Percentiles rank a stretch among this genome's conserved stretches.
Conservation (phyloP, 2,888 invertebrate species). For the Lysandra bellargus region DNA sequence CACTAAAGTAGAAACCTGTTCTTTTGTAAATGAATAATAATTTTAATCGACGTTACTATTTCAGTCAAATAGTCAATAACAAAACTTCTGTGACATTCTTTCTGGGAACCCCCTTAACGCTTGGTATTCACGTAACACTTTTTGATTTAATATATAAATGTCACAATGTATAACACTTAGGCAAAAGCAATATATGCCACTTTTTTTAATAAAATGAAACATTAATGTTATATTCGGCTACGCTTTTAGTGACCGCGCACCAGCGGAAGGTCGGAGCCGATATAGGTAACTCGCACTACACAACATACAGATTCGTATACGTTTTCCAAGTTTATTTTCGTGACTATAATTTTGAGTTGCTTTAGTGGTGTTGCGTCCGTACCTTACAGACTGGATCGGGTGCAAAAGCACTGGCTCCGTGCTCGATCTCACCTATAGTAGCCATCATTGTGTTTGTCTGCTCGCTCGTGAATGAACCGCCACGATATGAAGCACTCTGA, state of each 20-base stretch:
- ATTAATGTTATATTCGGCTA: constrained; percentile 78
- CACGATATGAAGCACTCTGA: constrained; percentile 69
- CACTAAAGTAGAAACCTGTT: constrained; percentile 37
- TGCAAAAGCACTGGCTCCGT: constrained; percentile 76
- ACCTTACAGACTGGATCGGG: constrained; percentile 79
- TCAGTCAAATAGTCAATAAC: constrained; percentile 40
- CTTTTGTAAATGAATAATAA: constrained; percentile 29
- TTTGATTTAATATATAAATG: constrained; percentile 42
- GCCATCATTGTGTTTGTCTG: constrained; percentile 79
- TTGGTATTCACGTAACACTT: constrained; percentile 36
- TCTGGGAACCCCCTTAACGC: constrained; percentile 67
- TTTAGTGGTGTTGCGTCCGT: constrained; percentile 81
- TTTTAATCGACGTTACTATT: constrained; percentile 35
- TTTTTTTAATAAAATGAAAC: constrained; percentile 62
- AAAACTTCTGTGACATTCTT: constrained; percentile 77
- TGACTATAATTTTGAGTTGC: constrained; percentile 79
- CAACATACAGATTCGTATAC: constrained; percentile 75
- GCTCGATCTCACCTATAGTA: constrained; percentile 76
- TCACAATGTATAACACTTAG: constrained; percentile 63
- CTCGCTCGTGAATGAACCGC: constrained; percentile 75
- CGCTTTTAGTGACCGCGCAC: constrained; percentile 85
- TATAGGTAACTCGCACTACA: constrained; percentile 84
- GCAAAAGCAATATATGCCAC: constrained; percentile 62
- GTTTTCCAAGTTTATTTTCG: constrained; percentile 78
- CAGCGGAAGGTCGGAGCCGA: constrained; percentile 86